Conservation (phyloP, 2,888 invertebrate species). For the Drosophila paracracens region DNA sequence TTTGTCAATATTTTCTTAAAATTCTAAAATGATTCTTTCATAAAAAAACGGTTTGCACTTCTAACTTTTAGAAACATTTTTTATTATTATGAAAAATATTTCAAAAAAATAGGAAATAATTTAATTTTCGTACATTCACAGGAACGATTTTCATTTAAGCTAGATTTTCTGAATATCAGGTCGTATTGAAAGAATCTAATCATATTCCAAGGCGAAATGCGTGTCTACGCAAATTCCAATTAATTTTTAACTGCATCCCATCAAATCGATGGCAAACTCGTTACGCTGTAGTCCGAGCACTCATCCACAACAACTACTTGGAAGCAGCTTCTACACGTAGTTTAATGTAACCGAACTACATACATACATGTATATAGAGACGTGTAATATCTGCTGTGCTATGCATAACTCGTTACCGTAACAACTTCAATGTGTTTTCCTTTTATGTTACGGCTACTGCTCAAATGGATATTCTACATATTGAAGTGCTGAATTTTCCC, state of each 20-base stretch:
- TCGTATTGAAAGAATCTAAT: constrained; percentile 8
- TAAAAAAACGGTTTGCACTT: not conserved
- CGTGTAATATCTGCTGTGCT: constrained; percentile 27
- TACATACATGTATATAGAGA: not conserved
- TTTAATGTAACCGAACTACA: constrained; percentile 36
- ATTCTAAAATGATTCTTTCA: not conserved
- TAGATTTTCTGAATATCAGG: not conserved
- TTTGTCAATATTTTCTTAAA: not conserved
- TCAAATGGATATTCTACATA: not conserved
- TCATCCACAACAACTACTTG: constrained; percentile 6
- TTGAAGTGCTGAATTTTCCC: constrained; percentile 11
- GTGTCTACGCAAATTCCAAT: constrained; percentile 46
- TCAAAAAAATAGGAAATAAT: not conserved
- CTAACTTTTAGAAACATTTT: not conserved
- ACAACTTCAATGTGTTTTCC: constrained; percentile 27
- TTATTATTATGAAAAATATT: not conserved
- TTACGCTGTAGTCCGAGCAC: constrained; percentile 20
- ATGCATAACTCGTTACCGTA: constrained; percentile 49
- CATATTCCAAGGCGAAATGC: constrained; percentile 34
- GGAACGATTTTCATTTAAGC: not conserved
- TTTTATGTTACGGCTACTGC: constrained; percentile 10
- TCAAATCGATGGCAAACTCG: constrained; percentile 34
- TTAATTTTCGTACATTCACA: not conserved
- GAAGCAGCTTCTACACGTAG: constrained; percentile 27
- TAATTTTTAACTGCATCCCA: constrained; percentile 39